Base-by-base conservation (phyloP, 2,113 vertebrate species). In the Mola mola region DNA sequence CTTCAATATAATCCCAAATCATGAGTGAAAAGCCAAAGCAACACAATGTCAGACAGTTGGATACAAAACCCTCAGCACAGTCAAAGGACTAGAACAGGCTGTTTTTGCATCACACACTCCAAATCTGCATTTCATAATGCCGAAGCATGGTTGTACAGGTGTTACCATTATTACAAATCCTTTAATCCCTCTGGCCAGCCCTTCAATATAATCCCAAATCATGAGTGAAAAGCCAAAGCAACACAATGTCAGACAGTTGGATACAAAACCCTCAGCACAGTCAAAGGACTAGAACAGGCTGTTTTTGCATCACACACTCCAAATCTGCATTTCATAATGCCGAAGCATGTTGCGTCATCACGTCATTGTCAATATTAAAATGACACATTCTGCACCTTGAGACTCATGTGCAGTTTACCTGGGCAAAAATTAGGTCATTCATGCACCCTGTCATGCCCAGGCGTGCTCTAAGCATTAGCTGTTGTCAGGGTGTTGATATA, bases 41-140 rank as follows among this genome's bases (percentile, higher is more conserved):
- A 40, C 55, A 46, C 25, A 60, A 42, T 41, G 43, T 44, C 50
- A 66, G 49, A 47, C 71, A 80, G 75, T 66, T 78, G 78, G 70
- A 75, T 26, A 65, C 34, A 62, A 53, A 81, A 36, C 50, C 69
- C 74, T 82, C 42, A 61, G 42, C 3, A 20, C 37, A 50, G 55
- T 50, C 66, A 72, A 33, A 68, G 17, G 50, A 44, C 41, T 69
- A 67, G 43, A 71, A 51, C 28, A 36, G 75, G 42, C 58, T 33
- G 29, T 17, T 37, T 78, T 83, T 76, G 31, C 70, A 78, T 84
- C 49, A 62, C 66, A 55, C 60, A 40, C 40, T 19, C 53, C 29
- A 80, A 72, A 78, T 84, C 71, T 78, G 75, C 62, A 68, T 86
- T 86, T 86, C 78, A 83, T 83, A 75, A 86, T 64, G 20, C 58